phyloP scores from a whole-genome alignment of 2,888 invertebrate species.

The Drosophila atroscutellata region DNA sequence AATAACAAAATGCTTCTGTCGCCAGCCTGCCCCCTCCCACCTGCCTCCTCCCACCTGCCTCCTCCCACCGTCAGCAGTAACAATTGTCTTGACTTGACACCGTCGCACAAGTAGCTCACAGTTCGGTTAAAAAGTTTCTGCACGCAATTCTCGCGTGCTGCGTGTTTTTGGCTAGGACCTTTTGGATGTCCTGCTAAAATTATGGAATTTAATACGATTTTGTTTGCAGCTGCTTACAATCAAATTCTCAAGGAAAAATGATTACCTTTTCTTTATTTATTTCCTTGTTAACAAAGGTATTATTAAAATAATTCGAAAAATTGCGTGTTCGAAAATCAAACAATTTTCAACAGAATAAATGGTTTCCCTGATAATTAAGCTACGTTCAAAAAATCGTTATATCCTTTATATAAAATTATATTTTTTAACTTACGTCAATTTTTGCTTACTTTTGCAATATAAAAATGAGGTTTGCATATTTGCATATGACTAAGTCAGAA shows the following conservation, averaged over 20 bases:
- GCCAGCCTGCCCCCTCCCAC: background rate
- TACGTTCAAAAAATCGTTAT: background rate
- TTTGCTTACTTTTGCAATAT: background rate
- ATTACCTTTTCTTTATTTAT: background rate
- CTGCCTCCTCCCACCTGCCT: background rate
- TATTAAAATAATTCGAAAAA: background rate
- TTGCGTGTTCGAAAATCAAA: background rate
- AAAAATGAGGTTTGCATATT: background rate
- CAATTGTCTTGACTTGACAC: constrained; percentile 73
- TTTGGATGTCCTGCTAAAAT: background rate
- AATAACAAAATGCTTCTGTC: constrained; percentile 63
- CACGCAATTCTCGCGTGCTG: constrained; percentile 27
- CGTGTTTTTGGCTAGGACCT: background rate
- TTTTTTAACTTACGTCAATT: background rate
- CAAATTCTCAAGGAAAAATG: background rate
- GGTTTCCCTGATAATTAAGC: background rate
- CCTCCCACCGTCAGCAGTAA: constrained; percentile 49
- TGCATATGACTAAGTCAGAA: background rate
- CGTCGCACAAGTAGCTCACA: constrained; percentile 23
- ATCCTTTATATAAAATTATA: background rate
- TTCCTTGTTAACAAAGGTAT: background rate
- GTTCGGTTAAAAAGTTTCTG: constrained; percentile 25
- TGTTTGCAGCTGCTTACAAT: background rate
- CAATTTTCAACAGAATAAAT: background rate
- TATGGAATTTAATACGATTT: background rate